Evolutionary conservation across 2,797 vertebrate species (phyloP), one percentile per base, ranked within the genome.

Genomic region (Paedocypris micromegethes): DNA sequence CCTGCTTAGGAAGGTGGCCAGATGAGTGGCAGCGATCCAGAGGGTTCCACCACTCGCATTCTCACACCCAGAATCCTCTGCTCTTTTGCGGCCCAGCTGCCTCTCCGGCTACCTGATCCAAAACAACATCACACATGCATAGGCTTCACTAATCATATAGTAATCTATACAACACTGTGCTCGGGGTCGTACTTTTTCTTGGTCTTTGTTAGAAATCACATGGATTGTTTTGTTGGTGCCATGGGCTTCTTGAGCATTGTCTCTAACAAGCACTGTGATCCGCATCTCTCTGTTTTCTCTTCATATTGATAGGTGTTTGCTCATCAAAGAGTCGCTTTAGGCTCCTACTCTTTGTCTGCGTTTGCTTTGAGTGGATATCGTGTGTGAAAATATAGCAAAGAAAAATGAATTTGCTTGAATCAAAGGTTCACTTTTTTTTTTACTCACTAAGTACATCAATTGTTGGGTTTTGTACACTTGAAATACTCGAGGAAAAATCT

Each of bases 1-100:
- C 87, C 88, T 87, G 86, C 86, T 89, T 89, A 88, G 87, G 86
- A 89, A 90, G 86, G 87, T 89, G 87, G 86, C 84, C 86, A 88
- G 86, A 89, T 88, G 87, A 88, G 88, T 89, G 88, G 88, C 87
- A 89, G 85, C 62, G 78, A 75, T 89, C 88, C 88, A 89, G 81
- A 76, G 76, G 80, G 83, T 72, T 68, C 76, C 68, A 75, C 72
- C 51, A 42, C 66, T 74, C 77, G 3, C 67, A 62, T 72, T 71
- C 72, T 79, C 56, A 57, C 73, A 72, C 74, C 66, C 68, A 76
- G 53, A 78, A 81, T 75, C 60, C 73, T 73, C 57, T 73, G 61
- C 61, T 58, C 56, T 62, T 61, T 64, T 68, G 47, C n/a, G 53
- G 60, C 49, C 52, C 70, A 45, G 40, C 59, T 73, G 75, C 67